Conservation (phyloP, 2,797 vertebrate genomes). For the Coregonus sp. region DNA sequence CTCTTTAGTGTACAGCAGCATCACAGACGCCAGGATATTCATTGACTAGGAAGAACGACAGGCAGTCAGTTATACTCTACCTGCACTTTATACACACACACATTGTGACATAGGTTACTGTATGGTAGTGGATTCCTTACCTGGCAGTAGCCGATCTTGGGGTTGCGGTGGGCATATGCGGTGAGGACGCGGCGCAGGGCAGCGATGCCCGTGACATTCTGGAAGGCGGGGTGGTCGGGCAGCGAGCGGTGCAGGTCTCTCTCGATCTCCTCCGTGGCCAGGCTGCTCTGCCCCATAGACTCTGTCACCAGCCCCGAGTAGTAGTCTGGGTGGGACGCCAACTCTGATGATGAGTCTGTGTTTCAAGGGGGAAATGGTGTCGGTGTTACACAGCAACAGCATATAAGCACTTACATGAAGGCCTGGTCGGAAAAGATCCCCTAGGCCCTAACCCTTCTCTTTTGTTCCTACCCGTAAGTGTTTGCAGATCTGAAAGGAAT, state of each 20-base stretch:
- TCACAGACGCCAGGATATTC: constrained; percentile 94
- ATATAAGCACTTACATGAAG: neutral
- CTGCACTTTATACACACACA: neutral
- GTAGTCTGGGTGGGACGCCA: constrained; percentile 82
- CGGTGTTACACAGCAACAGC: constrained; percentile 1
- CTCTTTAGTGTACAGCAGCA: constrained; percentile 91
- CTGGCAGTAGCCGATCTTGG: constrained; percentile 97
- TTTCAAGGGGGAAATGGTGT: neutral
- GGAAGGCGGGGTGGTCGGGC: constrained; percentile 94
- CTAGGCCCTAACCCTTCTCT: neutral
- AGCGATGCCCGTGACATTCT: constrained; percentile 88
- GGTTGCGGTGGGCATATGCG: constrained; percentile 91
- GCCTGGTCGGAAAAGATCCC: neutral
- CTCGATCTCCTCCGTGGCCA: constrained; percentile 94
- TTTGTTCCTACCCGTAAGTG: neutral
- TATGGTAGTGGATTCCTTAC: constrained; percentile 56
- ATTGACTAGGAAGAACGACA: constrained; percentile 81
- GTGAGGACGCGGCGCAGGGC: constrained; percentile 91
- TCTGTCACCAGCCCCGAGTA: constrained; percentile 83
- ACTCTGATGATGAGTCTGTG: constrained; percentile 83
- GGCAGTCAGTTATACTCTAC: neutral
- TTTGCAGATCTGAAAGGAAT: neutral
- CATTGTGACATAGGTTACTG: neutral
- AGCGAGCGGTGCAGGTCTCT: constrained; percentile 93
- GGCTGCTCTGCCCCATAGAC: constrained; percentile 84